phyloP scores from a whole-genome alignment of 2,888 invertebrate species.

The Leucoma salicis region DNA sequence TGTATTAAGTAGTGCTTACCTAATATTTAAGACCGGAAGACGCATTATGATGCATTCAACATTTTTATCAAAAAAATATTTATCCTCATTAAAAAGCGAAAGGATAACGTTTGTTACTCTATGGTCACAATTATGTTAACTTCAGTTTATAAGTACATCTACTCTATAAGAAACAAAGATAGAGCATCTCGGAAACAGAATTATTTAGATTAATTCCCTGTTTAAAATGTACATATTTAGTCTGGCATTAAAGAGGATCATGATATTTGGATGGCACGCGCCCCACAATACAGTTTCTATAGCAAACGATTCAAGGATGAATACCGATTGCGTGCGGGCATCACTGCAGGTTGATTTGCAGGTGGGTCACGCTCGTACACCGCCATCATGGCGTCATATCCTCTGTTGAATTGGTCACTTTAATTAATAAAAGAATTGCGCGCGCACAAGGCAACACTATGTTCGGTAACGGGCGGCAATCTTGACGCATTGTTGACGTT shows the following conservation, averaged over 20 bases:
- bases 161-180: conserved; percentile 21
- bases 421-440: conserved; percentile 78
- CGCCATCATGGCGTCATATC: conserved; percentile 77
- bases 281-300: conserved; percentile 57
- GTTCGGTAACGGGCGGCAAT: conserved; percentile 62
- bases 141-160: conserved; percentile 18
- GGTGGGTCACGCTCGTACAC: conserved; percentile 70
- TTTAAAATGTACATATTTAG: conserved; percentile 44
- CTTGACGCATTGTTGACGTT: conserved; percentile 62
- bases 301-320: conserved; percentile 68
- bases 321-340: conserved; percentile 57
- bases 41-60: too few species aligned
- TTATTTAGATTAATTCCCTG: conserved; percentile 35
- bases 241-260: conserved; percentile 25
- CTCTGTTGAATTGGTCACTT: conserved; percentile 71
- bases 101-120: too few species aligned
- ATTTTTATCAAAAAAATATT: too few species aligned
- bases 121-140: not conserved
- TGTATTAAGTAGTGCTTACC: too few species aligned
- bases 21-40: too few species aligned
- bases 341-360: conserved; percentile 59
- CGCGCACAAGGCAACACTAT: conserved; percentile 61
- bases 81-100: too few species aligned
- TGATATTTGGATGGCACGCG: conserved; percentile 45
- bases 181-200: conserved; percentile 18